Base-by-base conservation (phyloP, 1,140 invertebrate species). In the Ceratosolen solmsi region DNA sequence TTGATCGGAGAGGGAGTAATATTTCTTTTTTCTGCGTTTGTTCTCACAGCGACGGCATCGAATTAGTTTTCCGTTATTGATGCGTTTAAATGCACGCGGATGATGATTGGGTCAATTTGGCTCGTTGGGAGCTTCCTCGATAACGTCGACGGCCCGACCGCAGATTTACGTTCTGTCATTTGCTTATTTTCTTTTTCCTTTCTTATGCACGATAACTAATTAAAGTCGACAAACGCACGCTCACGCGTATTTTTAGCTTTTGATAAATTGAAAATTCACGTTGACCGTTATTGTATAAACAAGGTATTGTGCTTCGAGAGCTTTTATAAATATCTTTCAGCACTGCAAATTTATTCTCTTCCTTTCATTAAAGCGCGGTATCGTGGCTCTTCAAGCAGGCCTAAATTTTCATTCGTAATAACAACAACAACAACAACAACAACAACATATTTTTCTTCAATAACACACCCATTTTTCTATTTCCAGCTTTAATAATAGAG, bases 181-280 rank as follows among this genome's bases (percentile, higher is more conserved):
- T 41, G 1, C 5, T 41, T 58, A 54, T 63, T 63, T 63, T 33
- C 30, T 63, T 63, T 33, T 63, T 20, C 20, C 13, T 60, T 63
- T 63, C 7, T 30, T 30, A 7, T n/a, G n/a, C 9, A 20, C 72
- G 51, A 15, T 7, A 38, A 56, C 36, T 36, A 56, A 74, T 74
- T 75, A 58, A 33, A 22, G 22, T 58, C 33, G 7, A 36, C 20
- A 36, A 27, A n/a, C n/a, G n/a, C n/a, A n/a, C n/a, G 54, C 11
- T 71, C 70, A 71, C 49, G 36, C n/a, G 36, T 75, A 75, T 58
- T 75, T 38, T 54, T 75, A 75, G 54, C 1, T 38, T n/a, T 41
- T 41, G 22, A 60, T 63, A 36, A 41, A 38, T 75, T 60, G 22
- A 41, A 25, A 60, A 75, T 41, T 41, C 56, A 17, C 22, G 60